phyloP scores from a whole-genome alignment of 2,113 vertebrate species.

The Cololabis saira region DNA sequence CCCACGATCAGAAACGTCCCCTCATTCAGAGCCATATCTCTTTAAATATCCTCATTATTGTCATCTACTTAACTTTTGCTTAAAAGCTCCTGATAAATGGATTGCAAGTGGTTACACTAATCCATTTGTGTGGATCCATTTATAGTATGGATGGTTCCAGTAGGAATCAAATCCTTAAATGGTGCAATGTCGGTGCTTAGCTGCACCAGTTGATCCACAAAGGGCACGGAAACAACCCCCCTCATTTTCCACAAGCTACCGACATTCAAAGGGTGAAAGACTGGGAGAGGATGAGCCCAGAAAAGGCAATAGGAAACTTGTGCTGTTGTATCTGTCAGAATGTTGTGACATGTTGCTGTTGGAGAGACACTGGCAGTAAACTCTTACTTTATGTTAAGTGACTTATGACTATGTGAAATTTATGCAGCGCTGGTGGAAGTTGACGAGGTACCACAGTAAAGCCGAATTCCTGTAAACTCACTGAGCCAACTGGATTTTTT shows the following conservation, averaged over 20 bases:
- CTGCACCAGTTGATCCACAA: conserved; percentile 39
- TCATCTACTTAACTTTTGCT: conserved; percentile 1
- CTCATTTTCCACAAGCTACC: conserved; percentile 50
- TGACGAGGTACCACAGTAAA: conserved; percentile 10
- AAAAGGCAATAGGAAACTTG: conserved; percentile 64
- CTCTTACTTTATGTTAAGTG: conserved; percentile 42
- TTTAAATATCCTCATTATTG: conserved; percentile 15
- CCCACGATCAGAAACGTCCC: background rate
- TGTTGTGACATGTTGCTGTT: conserved; percentile 58
- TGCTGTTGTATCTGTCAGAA: conserved; percentile 51
- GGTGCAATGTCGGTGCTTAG: conserved; percentile 64
- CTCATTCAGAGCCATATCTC: background rate
- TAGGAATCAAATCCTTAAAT: conserved; percentile 74
- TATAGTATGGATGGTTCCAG: conserved; percentile 62
- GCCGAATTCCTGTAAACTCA: background rate
- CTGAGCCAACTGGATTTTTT: conserved; percentile 19
- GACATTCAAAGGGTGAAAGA: conserved; percentile 18
- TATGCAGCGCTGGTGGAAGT: conserved; percentile 37
- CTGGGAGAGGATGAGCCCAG: conserved; percentile 45
- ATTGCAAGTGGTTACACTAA: conserved; percentile 28
- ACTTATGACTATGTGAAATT: conserved; percentile 36
- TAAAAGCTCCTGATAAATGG: conserved; percentile 22
- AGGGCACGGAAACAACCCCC: conserved; percentile 41
- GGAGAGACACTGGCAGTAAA: conserved; percentile 41
- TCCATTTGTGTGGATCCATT: conserved; percentile 56